Base-by-base conservation (phyloP, 2,888 invertebrate species). In the Hyppa rectilinea region DNA sequence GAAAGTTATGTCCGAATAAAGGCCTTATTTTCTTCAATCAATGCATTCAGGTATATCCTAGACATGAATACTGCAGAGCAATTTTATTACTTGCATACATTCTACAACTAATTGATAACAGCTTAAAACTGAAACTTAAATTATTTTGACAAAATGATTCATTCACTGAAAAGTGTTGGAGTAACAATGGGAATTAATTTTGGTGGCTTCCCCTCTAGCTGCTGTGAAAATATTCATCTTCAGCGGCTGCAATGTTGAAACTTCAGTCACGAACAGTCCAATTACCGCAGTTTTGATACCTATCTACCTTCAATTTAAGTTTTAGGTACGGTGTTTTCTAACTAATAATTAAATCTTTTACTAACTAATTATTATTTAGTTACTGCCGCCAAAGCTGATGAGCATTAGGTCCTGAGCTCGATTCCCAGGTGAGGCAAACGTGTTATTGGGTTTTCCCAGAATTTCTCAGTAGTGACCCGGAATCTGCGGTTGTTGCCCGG, bases 141-240 rank as follows among this genome's bases (percentile, higher is more conserved):
- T 38, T 76, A 64, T 68, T 71, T 77, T 65, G 78, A 62, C 53
- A 71, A 68, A 71, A 71, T 63, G 26, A 47, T 79, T 77, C 23
- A 75, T 66, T 67, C 40, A 26, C 17, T 12, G 71, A 71, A 60
- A 68, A 49, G 47, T 81, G 72, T 68, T 68, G 58, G 23, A 55
- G 59, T 50, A 72, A 79, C 72, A 79, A 81, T 65, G 61, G 47
- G 43, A 65, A 81, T 81, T 78, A 72, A 78, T 79, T 81, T 72
- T 53, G 58, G 64, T 61, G 56, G 68, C 63, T 60, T 81, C 52
- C 47, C 56, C 60, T 69, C 62, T 61, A 10, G 56, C 43, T 67
- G 45, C 45, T 74, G 23, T 36, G 66, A 56, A 78, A 80, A 72
- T 78, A 64, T 66, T 73, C 64, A 72, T 72, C 73, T 66, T 40